Evolutionary conservation across 2,797 vertebrate species (phyloP), one percentile per base, ranked within the genome.

Genomic region (Carcharodon carcharias): DNA sequence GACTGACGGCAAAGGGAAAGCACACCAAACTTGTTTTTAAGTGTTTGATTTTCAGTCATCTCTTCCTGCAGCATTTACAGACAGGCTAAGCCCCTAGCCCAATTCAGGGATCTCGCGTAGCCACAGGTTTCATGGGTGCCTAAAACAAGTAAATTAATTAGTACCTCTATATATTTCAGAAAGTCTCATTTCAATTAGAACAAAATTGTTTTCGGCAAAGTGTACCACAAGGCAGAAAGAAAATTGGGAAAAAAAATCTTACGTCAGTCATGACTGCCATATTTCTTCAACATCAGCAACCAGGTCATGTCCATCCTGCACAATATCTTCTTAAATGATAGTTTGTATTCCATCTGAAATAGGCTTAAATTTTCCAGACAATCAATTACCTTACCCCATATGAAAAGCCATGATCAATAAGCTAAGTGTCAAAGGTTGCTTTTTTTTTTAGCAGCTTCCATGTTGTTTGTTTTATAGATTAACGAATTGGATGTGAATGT

Each of bases 191-290:
- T 35, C 14, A 91, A 91, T 94, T 26, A 69, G 65, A 69, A 45
- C 1, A 63, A 94, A 94, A 94, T 50, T 95, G 93, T 28, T 93
- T 95, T 65, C 45, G 50, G 45, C 9, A 50, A 95, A 95, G 93
- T 71, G 45, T 26, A 31, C 21, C 9, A 28, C 63, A 67, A 50
- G 56, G 16, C 16, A 35, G 14, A 61, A 91, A n/a, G 40, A 69
- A 94, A 69, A 28, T 26, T 28, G 9, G 23, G 35, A 69, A 65
- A 69, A 45, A 94, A 14, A 65, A 28, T 94, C 40, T 26, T 45
- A 63, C 35, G 35, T 50, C 80, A 92, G 58, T 92, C 85, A 12
- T 54, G 54, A 35, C 26, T 40, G 40, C 4, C 12, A 40, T 65
- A n/a, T 93, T 93, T 58, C 26, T 35, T 91, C 26, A 54, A 16